Conservation (phyloP, 1,140 invertebrate genomes). For the Calycopis cecrops region DNA sequence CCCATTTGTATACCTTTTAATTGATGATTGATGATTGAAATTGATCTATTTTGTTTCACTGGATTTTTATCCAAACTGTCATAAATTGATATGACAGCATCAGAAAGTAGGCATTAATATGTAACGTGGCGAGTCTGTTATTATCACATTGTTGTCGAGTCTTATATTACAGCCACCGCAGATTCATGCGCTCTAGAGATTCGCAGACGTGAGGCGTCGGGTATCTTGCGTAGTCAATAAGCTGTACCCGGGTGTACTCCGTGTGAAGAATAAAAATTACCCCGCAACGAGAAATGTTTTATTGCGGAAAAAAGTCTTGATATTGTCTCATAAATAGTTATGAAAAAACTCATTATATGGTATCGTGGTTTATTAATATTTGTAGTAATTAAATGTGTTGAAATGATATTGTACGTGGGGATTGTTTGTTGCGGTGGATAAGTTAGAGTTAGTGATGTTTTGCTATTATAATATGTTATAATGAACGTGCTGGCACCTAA, state of each 20-base stretch:
- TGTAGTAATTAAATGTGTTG: too few relatives aligned
- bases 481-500: too few relatives aligned
- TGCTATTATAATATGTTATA: too few relatives aligned
- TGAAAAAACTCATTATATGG: neutral
- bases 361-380: too few relatives aligned
- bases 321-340: neutral
- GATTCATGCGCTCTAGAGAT: conserved; percentile 47
- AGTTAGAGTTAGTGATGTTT: too few relatives aligned
- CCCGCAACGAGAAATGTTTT: conserved; percentile 9
- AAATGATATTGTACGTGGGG: neutral
- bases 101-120: too few relatives aligned
- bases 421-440: too few relatives aligned
- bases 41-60: too few relatives aligned
- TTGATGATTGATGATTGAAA: too few relatives aligned
- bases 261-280: conserved; percentile 32
- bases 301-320: neutral
- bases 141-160: conserved; percentile 31
- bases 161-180: conserved; percentile 45
- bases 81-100: too few relatives aligned
- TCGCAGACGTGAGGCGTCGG: conserved; percentile 36
- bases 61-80: too few relatives aligned
- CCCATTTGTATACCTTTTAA: too few relatives aligned
- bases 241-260: conserved; percentile 21
- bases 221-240: conserved; percentile 47
- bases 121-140: conserved; percentile 16